Evolutionary conservation across 2,113 vertebrate genomes (phyloP), one percentile per base, ranked within the genome.

Genomic region (Microcebus lehilahytsara): DNA sequence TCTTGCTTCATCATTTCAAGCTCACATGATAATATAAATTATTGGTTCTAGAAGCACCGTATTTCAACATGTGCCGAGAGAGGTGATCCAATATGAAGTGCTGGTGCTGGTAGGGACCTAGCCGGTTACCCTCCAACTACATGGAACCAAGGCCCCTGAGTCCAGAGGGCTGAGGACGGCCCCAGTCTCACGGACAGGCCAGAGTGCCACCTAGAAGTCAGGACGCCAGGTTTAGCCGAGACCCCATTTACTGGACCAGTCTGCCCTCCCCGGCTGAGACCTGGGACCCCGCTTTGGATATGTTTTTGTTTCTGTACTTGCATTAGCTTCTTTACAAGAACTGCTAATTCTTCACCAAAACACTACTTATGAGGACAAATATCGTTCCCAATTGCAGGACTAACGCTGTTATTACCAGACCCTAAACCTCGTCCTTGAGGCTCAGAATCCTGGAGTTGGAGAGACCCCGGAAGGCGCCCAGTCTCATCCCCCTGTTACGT

Each of bases 221-320:
- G 7, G 34, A 23, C 2, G 0, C 12, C 22, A 6, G 83, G 32
- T 14, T 42, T 27, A 14, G 40, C 56, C 53, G 34, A 6, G 12
- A 7, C 16, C 27, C 32, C 2, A 1, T 27, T 23, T 14, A 8
- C 40, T 23, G 25, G 11, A 32, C 37, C 42, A 5, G 0, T 3
- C 20, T 17, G 40, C 23, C 23, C 3, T 5, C 42, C 19, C 5
- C 46, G 6, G 40, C 69, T 2, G 3, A 1, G 11, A 25, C 16
- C 71, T 2, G 11, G 27, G 69, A 40, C 67, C 9, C 12, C 11
- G 0, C 40, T 9, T 2, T 56, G 19, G 20, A 9, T 27, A n/a
- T 6, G 25, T 25, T 66, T 92, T 56, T 78, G 60, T 46, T 77
- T 93, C 60, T 86, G 83, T 2, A 7, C 30, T 27, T n/a, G 27